Evolutionary conservation across 2,113 vertebrate genomes (phyloP).

Genomic region (Ochotona curzoniae): DNA sequence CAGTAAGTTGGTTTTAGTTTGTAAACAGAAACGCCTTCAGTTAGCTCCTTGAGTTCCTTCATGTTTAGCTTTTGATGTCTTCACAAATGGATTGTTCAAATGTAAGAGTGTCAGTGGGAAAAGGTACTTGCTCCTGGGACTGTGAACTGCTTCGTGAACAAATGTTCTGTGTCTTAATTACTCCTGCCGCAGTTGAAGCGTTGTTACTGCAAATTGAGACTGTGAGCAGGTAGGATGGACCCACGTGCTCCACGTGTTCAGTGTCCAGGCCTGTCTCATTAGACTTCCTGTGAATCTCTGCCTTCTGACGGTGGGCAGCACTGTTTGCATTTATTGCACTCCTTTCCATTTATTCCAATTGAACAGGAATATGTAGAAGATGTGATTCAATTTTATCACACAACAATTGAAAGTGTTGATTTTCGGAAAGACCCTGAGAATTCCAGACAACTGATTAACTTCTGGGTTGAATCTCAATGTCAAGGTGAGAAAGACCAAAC

Average conservation of each 20-base stretch:
- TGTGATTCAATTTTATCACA: slow-evolving; percentile 82
- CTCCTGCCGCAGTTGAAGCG: background rate
- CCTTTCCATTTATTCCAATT: slow-evolving; percentile 26
- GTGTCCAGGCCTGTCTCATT: rapidly evolving
- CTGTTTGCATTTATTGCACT: background rate
- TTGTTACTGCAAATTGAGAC: background rate
- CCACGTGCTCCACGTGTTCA: background rate
- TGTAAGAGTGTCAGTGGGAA: background rate
- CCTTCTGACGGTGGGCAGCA: background rate
- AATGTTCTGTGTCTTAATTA: background rate
- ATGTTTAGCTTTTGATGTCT: background rate
- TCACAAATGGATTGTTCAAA: background rate
- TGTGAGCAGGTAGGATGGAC: background rate
- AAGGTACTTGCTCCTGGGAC: background rate
- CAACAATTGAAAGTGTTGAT: slow-evolving; percentile 82
- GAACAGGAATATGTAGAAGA: slow-evolving; percentile 82
- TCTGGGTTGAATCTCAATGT: slow-evolving; percentile 86
- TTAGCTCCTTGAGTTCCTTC: background rate
- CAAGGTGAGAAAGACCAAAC: slow-evolving; percentile 81
- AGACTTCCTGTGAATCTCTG: background rate
- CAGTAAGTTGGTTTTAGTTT: background rate
- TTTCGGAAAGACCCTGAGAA: slow-evolving; percentile 82
- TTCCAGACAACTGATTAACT: slow-evolving; percentile 85
- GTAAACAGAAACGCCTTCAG: background rate
- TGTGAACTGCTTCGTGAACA: background rate